Evolutionary conservation across 2,113 vertebrate genomes (phyloP), one percentile per base, ranked within the genome.

Genomic region (Brachypteracias leptosomus): DNA sequence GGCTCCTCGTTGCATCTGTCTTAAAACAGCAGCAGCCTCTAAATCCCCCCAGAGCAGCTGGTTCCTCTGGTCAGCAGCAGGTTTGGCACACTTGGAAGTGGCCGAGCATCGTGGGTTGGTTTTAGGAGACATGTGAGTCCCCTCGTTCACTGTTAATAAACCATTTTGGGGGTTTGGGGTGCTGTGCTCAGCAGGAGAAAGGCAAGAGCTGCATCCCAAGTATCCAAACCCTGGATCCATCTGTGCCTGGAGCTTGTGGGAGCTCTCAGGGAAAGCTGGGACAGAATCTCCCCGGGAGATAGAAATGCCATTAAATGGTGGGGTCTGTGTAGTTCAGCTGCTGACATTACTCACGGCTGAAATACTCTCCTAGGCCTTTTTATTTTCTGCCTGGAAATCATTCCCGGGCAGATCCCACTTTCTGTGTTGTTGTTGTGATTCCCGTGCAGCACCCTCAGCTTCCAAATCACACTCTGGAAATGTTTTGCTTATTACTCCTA

Each of bases 151-250:
- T 63, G 20, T 29, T 74, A 31, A 31, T 78, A 63, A 68, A 75
- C 33, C 26, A 24, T 13, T 35, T 40, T 3, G 13, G 51, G 62
- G 51, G 12, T 66, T n/a, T 4, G 8, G 22, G 70, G 18, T 0
- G 2, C 59, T 49, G 29, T 2, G 25, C 47, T 59, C 5, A 1
- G 36, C 3, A 0, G 18, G 29, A 51, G 35, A 68, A 31, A 67
- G 40, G 29, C 15, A 10, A 24, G 16, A 74, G 46, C 61, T 82
- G 62, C 76, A 47, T 49, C 76, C 35, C 5, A 4, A 18, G 1
- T 4, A 65, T 66, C 77, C 35, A 6, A 19, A 42, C 17, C 18
- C n/a, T 0, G 0, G 68, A 35, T 57, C 65, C 0, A 0, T 40
- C 67, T 4, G 8, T 61, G 59, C 46, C 36, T 0, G 0, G 49